A percentile compares a stretch with the other conserved stretches of the same genome.
phyloP scores from a whole-genome alignment of 2,888 invertebrate genomes.

The Ormyrus nitidulus region DNA sequence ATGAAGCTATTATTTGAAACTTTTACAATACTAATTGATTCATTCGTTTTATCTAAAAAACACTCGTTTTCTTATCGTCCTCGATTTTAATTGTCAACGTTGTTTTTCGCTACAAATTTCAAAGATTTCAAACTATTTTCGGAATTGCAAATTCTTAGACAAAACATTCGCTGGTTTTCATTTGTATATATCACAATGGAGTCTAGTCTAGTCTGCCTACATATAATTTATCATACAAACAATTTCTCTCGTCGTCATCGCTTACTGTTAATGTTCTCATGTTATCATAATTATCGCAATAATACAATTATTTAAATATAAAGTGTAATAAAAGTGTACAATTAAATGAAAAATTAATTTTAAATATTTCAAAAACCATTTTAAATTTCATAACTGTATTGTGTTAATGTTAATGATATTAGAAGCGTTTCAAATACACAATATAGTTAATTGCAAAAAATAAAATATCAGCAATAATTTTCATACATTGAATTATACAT shows the following conservation, averaged over 20 bases:
- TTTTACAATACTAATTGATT: neutral
- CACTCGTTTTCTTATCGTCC: constrained; percentile 3
- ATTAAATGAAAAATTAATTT: neutral
- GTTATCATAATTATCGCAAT: constrained; percentile 22
- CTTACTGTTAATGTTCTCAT: constrained; percentile 39
- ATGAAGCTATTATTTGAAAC: too few species aligned
- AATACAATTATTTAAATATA: constrained; percentile 15
- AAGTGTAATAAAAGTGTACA: neutral
- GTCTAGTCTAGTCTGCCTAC: constrained; percentile 56
- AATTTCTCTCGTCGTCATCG: constrained; percentile 58
- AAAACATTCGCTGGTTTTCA: constrained; percentile 34
- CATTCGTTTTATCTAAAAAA: constrained; percentile 18
- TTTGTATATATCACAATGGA: constrained; percentile 50
- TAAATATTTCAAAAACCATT: neutral
- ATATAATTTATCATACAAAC: constrained; percentile 60
- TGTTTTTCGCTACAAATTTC: constrained; percentile 13
- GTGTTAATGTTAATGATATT: too few species aligned
- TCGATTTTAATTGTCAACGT: neutral
- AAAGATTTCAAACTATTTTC: constrained; percentile 33
- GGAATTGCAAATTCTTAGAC: constrained; percentile 37
- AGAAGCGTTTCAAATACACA: neutral
- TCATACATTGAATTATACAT: constrained; percentile 29
- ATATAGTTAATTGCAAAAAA: neutral
- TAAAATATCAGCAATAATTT: constrained; percentile 11
- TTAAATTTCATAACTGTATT: neutral